Evolutionary conservation across 2,888 invertebrate species (phyloP), one percentile per base, ranked within the genome.

Genomic region (Parnassius smintheus): DNA sequence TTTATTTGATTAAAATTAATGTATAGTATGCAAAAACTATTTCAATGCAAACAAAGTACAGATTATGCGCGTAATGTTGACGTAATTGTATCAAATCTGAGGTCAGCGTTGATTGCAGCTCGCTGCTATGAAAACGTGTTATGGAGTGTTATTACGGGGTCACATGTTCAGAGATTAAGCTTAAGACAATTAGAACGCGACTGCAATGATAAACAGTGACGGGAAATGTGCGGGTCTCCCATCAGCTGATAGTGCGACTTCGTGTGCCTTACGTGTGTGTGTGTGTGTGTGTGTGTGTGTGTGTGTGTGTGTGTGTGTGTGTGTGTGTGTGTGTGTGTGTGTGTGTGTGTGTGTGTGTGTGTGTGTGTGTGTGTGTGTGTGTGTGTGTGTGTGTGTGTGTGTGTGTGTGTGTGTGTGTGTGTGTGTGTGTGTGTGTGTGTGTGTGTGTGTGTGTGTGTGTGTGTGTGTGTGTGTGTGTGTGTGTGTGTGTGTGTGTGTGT

Each of bases 41-140:
- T 55, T 60, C 49, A 49, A 60, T 55, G 60, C 55, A 55, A 49
- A 59, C 35, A 53, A 48, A 46, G 46, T 46, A 46, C n/a, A 46
- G n/a, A 11, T n/a, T 12, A 11, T n/a, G 46, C n/a, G 46, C 8
- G n/a, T 46, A 46, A 46, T 46, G 46, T 46, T 46, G 53, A 42
- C 45, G 25, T 59, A 67, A 67, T 62, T 62, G 61, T 67, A 65
- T 63, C 58, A 62, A 50, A 50, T 22, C 64, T 55, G 62, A 63
- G 66, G 65, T 67, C 65, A 61, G 52, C 58, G 42, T 52, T 61
- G 58, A 65, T 67, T 66, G 62, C 57, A 48, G 60, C 44, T 11
- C 11, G 10, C 11, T 41, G 44, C 22, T 18, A 42, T 8, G 46
- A n/a, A 53, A 25, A 57, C 42, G 46, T 52, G 44, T 50, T 53